Evolutionary conservation across 2,113 vertebrate genomes (phyloP).

Genomic region (Fulmarus glacialis): DNA sequence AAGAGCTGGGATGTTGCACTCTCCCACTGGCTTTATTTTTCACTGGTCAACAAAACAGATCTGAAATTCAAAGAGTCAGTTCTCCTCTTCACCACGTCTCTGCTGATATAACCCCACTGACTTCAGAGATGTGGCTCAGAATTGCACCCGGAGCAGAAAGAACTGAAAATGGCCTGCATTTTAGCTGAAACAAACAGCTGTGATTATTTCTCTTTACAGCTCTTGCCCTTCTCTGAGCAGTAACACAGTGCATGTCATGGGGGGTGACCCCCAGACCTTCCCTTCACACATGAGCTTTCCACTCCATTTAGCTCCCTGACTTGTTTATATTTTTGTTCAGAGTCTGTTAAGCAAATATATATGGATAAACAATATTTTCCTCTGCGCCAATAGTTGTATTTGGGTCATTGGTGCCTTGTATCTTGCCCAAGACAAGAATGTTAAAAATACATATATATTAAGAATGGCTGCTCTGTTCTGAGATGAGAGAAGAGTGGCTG

Average conservation of each 20-base stretch:
- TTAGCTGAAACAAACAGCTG: not conserved
- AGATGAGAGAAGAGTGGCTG: not conserved
- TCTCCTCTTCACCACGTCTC: not conserved
- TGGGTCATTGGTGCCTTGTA: not conserved
- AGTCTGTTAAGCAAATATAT: not conserved
- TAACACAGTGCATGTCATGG: not conserved
- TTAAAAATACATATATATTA: not conserved
- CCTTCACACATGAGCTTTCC: not conserved
- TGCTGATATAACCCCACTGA: rapidly evolving
- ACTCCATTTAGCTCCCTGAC: not conserved
- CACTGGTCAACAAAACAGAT: not conserved
- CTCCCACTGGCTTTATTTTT: not conserved
- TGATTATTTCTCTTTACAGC: not conserved
- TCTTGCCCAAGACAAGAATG: not conserved
- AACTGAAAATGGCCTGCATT: not conserved
- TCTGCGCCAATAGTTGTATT: not conserved
- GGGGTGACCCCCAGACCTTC: not conserved
- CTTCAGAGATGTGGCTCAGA: not conserved
- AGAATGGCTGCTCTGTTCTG: slow-evolving; percentile 4
- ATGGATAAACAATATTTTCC: not conserved
- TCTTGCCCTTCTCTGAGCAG: not conserved
- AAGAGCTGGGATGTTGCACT: not conserved
- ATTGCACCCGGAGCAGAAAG: not conserved
- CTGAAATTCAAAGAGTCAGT: not conserved
- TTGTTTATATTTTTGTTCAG: not conserved